phyloP scores from a whole-genome alignment of 30 jellyfish, hydroid and myxozoan species.

The Pelagia noctiluca region DNA sequence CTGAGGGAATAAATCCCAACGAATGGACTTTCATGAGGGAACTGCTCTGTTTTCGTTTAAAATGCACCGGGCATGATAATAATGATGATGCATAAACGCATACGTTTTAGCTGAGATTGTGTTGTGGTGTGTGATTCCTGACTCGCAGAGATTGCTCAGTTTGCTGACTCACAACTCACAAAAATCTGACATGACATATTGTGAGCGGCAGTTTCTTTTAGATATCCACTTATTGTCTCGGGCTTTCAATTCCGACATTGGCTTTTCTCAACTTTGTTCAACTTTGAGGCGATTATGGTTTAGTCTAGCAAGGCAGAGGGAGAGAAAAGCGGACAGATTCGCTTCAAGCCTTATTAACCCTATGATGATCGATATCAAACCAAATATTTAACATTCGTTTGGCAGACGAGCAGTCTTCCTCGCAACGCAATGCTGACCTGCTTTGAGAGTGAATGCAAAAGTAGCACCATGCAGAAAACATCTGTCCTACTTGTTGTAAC shows the following conservation, averaged over 20 bases:
- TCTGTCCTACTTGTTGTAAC: constrained; percentile 70
- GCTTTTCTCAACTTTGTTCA: background rate
- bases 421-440: background rate
- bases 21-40: no score
- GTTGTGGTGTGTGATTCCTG: background rate
- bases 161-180: background rate
- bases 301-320: no score
- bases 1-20: background rate
- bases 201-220: background rate
- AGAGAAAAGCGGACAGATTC: no score
- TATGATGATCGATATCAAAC: no score
- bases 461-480: constrained; percentile 41
- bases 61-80: no score
- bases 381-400: background rate
- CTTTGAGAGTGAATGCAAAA: background rate
- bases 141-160: background rate
- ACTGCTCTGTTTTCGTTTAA: no score
- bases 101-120: no score
- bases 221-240: background rate
- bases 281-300: background rate
- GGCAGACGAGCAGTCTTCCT: background rate
- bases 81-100: no score
- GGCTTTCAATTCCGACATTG: background rate
- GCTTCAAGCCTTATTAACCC: no score
- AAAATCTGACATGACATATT: background rate